Evolutionary conservation across 2,797 vertebrate species (phyloP).

Genomic region (Xenopus petersii): DNA sequence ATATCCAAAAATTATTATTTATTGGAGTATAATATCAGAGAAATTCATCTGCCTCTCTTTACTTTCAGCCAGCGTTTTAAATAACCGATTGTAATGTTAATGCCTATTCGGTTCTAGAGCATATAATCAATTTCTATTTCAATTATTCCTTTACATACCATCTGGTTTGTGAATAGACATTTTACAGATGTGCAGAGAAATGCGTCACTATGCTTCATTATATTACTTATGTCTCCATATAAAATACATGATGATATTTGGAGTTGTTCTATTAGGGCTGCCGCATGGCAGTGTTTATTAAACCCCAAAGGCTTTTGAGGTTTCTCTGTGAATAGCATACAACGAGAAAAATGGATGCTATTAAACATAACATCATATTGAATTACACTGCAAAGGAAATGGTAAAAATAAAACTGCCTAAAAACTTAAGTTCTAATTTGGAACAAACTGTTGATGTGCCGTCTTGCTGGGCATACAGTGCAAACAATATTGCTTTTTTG

Average conservation of each 20-base stretch:
- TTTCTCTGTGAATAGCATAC: conserved; percentile 35
- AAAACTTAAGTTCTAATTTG: background rate
- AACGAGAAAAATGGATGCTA: conserved; percentile 33
- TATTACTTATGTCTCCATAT: conserved; percentile 35
- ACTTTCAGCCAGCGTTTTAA: conserved; percentile 20
- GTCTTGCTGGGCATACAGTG: no score
- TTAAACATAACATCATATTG: conserved; percentile 25
- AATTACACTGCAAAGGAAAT: conserved; percentile 27
- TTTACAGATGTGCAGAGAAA: conserved; percentile 42
- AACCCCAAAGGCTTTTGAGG: conserved; percentile 40
- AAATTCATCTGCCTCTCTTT: conserved; percentile 21
- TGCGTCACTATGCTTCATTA: conserved; percentile 34
- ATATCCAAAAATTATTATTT: conserved; percentile 52
- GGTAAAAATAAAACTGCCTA: conserved; percentile 13
- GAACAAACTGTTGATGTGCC: no score
- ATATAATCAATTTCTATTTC: conserved; percentile 37
- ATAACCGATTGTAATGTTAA: conserved; percentile 28
- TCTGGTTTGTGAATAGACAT: conserved; percentile 41
- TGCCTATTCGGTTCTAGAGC: conserved; percentile 27
- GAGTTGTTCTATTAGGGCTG: conserved; percentile 29
- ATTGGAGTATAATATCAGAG: conserved; percentile 8
- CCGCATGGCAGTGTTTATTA: conserved; percentile 31
- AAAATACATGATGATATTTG: conserved; percentile 32
- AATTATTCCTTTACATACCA: conserved; percentile 43
- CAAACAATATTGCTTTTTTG: no score